Evolutionary conservation across 2,888 invertebrate genomes (phyloP), one percentile per base, ranked within the genome.

Genomic region (Hartigia nigra): DNA sequence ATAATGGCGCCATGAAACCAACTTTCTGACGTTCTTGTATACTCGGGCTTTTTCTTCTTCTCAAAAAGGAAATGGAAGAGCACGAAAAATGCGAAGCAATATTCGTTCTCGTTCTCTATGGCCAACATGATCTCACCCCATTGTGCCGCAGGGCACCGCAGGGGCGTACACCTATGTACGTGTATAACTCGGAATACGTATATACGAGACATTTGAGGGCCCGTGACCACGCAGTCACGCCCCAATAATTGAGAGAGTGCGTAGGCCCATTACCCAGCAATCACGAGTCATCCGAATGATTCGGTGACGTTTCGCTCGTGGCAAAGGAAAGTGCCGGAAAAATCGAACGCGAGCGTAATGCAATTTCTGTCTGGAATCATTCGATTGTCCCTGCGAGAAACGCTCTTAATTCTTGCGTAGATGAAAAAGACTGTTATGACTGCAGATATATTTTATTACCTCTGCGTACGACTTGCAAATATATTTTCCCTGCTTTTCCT

Each of bases 251-350:
- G 80, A 77, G 79, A 78, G 79, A 79, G 79, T 81, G 82, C 81
- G 81, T 74, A 81, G 81, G 82, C 82, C 31, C 81, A 84, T 84
- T 84, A 83, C 79, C 81, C 81, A 81, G 82, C 84, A 83, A 84
- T 83, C 84, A 84, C 76, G 79, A 74, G 81, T 80, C 81, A 78
- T 81, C 75, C 72, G 77, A 78, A 77, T 82, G 82, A 55, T 55
- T 77, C 76, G 81, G 81, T 82, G 81, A 83, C 82, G 82, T 78
- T 78, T 80, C 80, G 82, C 80, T 74, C 77, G 31, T 70, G 39
- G 72, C 74, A 23, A 37, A 74, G 76, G 72, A 74, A 70, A 14
- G 12, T n/a, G 23, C 31, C 70, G 11, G 14, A 31, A 81, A 32
- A 31, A 76, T 55, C 37, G 34, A 36, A 34, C 23, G 39, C 23